Percentiles rank a stretch among this genome's conserved stretches.
These are phyloP conservation scores for Anser cygnoides DNA, from an alignment of 2,113 vertebrate species.

Conservation along the genomic window DNA sequence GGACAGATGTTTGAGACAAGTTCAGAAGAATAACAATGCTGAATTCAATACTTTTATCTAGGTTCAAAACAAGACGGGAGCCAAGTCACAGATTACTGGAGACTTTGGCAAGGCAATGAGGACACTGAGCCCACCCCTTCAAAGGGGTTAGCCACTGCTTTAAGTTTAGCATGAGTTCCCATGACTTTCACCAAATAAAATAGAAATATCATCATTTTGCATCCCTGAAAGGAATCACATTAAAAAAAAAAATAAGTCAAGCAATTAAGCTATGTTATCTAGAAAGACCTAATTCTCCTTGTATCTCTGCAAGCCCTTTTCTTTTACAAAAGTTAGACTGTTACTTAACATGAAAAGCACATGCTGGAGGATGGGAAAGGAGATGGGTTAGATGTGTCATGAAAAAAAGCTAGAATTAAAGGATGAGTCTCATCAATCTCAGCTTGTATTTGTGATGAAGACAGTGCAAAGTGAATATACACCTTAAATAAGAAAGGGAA, in stretches of 20 bases:
- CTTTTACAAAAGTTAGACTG: background rate
- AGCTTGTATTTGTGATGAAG: constrained; percentile 55
- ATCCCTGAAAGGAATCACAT: background rate
- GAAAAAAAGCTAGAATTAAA: constrained; percentile 33
- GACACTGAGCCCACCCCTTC: background rate
- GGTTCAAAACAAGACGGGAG: background rate
- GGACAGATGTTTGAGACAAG: background rate
- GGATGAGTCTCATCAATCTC: constrained; percentile 49
- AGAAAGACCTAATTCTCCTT: background rate
- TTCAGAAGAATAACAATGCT: background rate
- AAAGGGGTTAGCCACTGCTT: background rate
- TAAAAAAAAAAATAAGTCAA: background rate
- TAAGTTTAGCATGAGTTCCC: background rate
- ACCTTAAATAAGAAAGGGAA: constrained; percentile 54
- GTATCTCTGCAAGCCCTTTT: background rate
- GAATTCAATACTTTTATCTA: background rate
- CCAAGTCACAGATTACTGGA: background rate
- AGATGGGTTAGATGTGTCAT: background rate
- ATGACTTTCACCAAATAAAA: background rate
- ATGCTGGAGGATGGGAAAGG: background rate
- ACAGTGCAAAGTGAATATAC: constrained; percentile 63
- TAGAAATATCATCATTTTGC: background rate
- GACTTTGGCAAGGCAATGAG: background rate
- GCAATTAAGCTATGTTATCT: background rate
- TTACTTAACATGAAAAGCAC: constrained; percentile 22